These are phyloP conservation scores for Aplysina aerophoba DNA, from an alignment of 37 sponge, comb jelly and placozoan species.

Conservation along the genomic window DNA sequence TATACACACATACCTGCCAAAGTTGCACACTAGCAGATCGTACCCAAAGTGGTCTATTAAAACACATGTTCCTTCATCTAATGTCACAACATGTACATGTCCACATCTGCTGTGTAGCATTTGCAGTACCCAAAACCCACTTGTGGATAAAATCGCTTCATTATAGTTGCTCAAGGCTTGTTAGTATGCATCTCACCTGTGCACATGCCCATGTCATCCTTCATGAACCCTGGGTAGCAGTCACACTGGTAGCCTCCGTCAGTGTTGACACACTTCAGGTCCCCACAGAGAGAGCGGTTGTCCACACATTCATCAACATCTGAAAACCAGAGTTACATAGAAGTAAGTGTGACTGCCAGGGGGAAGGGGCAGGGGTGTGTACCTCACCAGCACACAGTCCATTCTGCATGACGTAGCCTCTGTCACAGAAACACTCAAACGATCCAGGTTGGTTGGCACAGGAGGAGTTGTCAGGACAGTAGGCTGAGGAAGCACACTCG, in stretches of 20 bases:
- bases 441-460: conserved; percentile 5
- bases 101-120: too few relatives aligned
- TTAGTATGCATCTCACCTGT: neutral
- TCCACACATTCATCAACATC: conserved; percentile 18
- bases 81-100: too few relatives aligned
- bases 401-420: neutral
- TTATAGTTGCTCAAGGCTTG: too few relatives aligned
- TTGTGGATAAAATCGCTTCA: too few relatives aligned
- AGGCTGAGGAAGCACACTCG: neutral
- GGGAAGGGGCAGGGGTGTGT: too few relatives aligned
- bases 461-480: neutral
- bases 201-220: neutral
- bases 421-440: conserved; percentile 11
- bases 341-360: neutral
- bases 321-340: neutral
- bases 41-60: too few relatives aligned
- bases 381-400: neutral
- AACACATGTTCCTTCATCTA: too few relatives aligned
- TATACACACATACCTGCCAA: too few relatives aligned
- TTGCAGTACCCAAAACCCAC: too few relatives aligned
- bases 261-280: conserved; percentile 11
- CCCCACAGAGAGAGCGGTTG: neutral
- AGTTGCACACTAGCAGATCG: too few relatives aligned
- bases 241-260: neutral
- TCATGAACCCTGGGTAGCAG: neutral